Evolutionary conservation across 2,888 invertebrate genomes (phyloP), one percentile per base, ranked within the genome.

Genomic region (Orthosia gracilis): DNA sequence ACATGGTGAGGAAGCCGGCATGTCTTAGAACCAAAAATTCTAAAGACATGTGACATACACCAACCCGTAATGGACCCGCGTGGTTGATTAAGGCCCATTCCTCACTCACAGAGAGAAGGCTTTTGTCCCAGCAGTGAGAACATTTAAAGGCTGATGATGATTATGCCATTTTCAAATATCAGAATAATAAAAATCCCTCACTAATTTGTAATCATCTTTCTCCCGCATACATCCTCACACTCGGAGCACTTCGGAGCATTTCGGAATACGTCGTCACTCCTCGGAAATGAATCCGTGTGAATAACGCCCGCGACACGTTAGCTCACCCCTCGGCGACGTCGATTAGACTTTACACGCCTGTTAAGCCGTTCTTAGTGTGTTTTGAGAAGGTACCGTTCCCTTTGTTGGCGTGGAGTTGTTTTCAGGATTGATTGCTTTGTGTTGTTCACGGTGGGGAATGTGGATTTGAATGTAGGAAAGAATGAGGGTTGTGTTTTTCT

Each of bases 321-420:
- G 59, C 79, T 47, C 79, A 62, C 72, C 83, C 69, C 83, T 73
- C 69, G 54, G 63, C 62, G 63, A 58, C 62, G 70, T 70, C 81
- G 83, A 82, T 82, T 82, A 82, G 74, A 74, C 74, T 73, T 81
- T 70, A 79, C 81, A 83, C 68, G 80, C 50, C 57, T 83, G 81
- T 79, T 82, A 82, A 82, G 80, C 67, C 73, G 64, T 73, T 70
- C 79, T 69, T 55, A 82, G 73, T 80, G 70, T 79, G 79, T 73
- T 83, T 68, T 45, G 58, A 74, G 70, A 64, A 52, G 54, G 54
- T 65, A 26, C 4, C n/a, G 4, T 52, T 73, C 50, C 50, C 62
- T 78, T 83, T 73, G 66, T 73, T 50, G 49, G 11, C 2, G 9
- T 49, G n/a, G 31, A 21, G 55, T 64, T 78, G 59, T 83, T 78